Evolutionary conservation across 2,888 invertebrate genomes (phyloP).

Genomic region (Melanophora roralis): DNA sequence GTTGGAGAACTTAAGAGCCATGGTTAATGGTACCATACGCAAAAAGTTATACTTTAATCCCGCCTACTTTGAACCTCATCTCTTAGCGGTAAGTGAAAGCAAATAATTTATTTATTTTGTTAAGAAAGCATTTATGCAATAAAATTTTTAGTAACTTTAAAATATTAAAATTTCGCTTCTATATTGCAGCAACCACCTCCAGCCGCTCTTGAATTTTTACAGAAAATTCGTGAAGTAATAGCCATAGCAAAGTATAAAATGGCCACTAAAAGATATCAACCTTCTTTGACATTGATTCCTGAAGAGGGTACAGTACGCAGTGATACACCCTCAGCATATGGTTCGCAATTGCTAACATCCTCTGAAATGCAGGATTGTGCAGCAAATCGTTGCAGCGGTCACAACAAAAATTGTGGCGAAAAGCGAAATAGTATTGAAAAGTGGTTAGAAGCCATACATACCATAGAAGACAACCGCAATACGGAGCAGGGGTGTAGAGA

Average conservation of each 20-base stretch:
- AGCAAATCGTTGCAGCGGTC: slow-evolving; percentile 69
- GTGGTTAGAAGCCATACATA: slow-evolving; percentile 86
- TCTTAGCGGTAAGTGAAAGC: slow-evolving; percentile 83
- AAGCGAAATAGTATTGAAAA: slow-evolving; percentile 86
- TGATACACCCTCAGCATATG: slow-evolving; percentile 75
- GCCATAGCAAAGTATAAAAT: slow-evolving; percentile 93
- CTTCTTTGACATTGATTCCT: slow-evolving; percentile 87
- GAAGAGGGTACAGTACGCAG: slow-evolving; percentile 80
- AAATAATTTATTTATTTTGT: background rate
- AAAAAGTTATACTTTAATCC: slow-evolving; percentile 93
- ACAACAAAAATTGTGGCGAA: slow-evolving; percentile 80
- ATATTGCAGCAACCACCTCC: slow-evolving; percentile 89
- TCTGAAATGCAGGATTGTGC: slow-evolving; percentile 66
- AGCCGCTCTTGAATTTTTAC: slow-evolving; percentile 91
- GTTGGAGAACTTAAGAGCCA: slow-evolving; percentile 82
- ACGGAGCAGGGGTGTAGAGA: background rate
- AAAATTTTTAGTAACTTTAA: slow-evolving; percentile 46
- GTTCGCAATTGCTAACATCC: slow-evolving; percentile 77
- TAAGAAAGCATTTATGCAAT: background rate
- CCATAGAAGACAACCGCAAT: slow-evolving; percentile 66
- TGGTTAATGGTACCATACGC: slow-evolving; percentile 83
- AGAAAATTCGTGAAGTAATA: slow-evolving; percentile 93
- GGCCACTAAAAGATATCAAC: slow-evolving; percentile 87
- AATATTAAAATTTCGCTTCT: background rate
- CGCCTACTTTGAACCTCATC: slow-evolving; percentile 92